Conservation (phyloP, 2,113 vertebrate genomes). For the Anoura caudifer region DNA sequence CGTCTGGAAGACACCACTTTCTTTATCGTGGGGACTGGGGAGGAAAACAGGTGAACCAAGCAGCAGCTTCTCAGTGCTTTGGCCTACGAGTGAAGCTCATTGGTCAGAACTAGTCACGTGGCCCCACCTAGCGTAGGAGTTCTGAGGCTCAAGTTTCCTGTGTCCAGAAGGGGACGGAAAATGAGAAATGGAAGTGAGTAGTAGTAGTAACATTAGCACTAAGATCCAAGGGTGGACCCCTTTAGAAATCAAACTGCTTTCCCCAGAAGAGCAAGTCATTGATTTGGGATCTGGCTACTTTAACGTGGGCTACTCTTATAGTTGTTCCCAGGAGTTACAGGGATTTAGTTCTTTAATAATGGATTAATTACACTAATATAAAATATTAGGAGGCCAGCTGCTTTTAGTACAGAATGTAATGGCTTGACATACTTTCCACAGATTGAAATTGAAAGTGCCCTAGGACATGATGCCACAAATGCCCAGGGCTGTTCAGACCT, state of each 20-base stretch:
- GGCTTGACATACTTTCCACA: neutral
- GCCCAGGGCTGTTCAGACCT: no score
- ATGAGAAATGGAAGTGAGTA: neutral
- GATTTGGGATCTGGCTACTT: neutral
- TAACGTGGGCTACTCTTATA: neutral
- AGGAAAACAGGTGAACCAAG: neutral
- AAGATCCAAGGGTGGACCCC: neutral
- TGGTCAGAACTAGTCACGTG: neutral
- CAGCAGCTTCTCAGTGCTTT: neutral
- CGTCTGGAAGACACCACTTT: neutral
- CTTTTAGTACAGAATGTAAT: neutral
- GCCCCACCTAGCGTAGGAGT: neutral
- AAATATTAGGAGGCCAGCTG: neutral
- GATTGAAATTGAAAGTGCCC: neutral
- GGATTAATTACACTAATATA: neutral
- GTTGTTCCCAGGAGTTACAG: neutral
- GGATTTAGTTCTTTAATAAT: neutral
- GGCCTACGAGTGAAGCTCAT: neutral
- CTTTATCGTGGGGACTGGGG: neutral
- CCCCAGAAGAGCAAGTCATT: neutral
- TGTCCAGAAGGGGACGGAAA: neutral
- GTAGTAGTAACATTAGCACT: neutral
- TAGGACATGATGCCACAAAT: no score
- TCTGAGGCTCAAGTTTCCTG: neutral
- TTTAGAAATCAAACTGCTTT: neutral